Base-by-base conservation (phyloP, 2,888 invertebrate genomes). In the Plagodis dolabraria region DNA sequence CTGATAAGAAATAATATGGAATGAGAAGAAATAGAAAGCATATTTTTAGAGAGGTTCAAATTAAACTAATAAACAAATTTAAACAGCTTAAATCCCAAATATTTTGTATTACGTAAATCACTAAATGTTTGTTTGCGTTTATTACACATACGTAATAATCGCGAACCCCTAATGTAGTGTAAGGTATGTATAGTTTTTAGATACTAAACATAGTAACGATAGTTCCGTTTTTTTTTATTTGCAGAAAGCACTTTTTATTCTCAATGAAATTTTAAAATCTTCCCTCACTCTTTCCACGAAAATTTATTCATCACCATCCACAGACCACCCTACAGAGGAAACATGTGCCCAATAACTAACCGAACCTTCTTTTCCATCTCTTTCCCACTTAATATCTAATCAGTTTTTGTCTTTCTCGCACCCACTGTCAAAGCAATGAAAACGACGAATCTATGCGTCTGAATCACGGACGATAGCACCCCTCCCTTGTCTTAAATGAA, bases 401-500 rank as follows among this genome's bases (percentile, higher is more conserved):
- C 68, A 70, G 63, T 54, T 57, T 61, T 70, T 70, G 7, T 85
- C 86, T 69, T 78, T 56, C 72, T 90, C 82, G 60, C 85, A 82
- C 89, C 60, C 80, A 83, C 84, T 82, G 87, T 84, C 80, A 82
- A 85, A 83, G 85, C 86, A 86, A 86, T 87, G 90, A 89, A 89
- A 91, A 87, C 82, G 82, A 84, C 83, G 89, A 90, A 90, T 90
- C 90, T 87, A 88, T 89, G 87, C 85, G 87, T 79, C 83, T 85
- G 90, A 89, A 90, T 91, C 91, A 87, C 89, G 77, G 86, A 75
- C 79, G 75, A 77, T 70, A 76, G 60, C 55, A 52, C 78, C 83
- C 86, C 85, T 79, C 87, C 88, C 89, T 85, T 75, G 78, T 86
- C 88, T 89, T 87, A 89, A 90, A 89, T 89, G 89, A 89, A 89